phyloP scores from a whole-genome alignment of 1,140 invertebrate species.

The Zeugodacus cucurbitae region DNA sequence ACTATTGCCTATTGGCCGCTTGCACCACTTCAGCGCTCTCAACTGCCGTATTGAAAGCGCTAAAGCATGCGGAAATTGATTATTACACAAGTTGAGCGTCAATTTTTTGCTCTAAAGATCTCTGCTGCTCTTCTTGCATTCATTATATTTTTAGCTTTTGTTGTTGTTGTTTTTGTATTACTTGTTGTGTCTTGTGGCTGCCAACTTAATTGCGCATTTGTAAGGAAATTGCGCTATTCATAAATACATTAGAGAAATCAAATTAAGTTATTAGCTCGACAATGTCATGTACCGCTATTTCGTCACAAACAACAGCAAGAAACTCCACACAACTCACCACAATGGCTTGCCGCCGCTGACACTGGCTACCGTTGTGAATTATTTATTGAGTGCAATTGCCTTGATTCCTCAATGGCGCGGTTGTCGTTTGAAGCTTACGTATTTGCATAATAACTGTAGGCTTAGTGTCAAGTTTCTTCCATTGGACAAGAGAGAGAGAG shows the following conservation, averaged over 20 bases:
- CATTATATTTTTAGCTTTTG: not conserved
- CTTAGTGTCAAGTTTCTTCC: not conserved
- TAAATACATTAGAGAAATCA: not conserved
- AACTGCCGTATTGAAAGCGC: not conserved
- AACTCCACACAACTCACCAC: not conserved
- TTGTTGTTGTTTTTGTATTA: not conserved
- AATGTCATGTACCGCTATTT: constrained; percentile 19
- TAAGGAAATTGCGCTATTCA: not conserved
- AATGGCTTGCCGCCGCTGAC: not conserved
- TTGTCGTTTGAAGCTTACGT: not conserved
- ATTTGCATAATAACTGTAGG: not conserved
- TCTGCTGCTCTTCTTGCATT: not conserved
- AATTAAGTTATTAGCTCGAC: constrained; percentile 10
- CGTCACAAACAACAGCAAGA: too few species aligned
- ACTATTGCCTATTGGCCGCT: not conserved
- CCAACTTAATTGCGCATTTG: constrained; percentile 4
- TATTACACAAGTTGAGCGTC: not conserved
- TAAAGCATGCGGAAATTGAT: constrained; percentile 16
- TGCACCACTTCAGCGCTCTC: not conserved
- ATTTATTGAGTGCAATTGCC: not conserved
- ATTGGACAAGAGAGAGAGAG: too few species aligned
- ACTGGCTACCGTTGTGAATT: not conserved
- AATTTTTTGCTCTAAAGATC: not conserved
- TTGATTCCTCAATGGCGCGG: not conserved
- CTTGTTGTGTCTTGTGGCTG: not conserved